phyloP scores from a whole-genome alignment of 2,113 vertebrate species.

The Nothocercus nigrocapillus region DNA sequence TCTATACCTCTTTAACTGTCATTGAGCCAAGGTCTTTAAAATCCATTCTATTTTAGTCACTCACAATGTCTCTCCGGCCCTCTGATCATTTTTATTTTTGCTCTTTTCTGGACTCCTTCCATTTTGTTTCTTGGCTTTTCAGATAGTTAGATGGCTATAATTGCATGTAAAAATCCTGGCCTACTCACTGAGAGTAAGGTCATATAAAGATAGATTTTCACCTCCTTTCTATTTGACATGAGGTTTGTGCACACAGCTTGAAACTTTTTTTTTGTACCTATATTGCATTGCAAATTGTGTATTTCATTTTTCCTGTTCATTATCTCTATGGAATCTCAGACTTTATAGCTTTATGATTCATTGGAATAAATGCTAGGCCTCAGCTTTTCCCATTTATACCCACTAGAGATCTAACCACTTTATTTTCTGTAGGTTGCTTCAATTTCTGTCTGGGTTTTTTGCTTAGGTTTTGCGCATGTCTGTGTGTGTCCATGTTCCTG shows the following conservation, averaged over 20 bases:
- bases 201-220: neutral
- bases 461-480: neutral
- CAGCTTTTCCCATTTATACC: neutral
- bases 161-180: neutral
- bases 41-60: slow-evolving; percentile 57
- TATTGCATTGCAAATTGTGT: neutral
- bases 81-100: slow-evolving; percentile 30
- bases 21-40: slow-evolving; percentile 22
- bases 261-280: neutral
- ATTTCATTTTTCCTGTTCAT: neutral
- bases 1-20: slow-evolving; percentile 47
- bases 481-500: neutral
- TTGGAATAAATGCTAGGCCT: neutral
- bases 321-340: neutral
- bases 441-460: neutral
- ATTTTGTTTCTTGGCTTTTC: neutral
- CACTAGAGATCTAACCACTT: neutral
- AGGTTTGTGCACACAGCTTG: neutral
- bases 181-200: neutral
- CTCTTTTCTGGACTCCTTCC: slow-evolving; percentile 23
- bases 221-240: neutral
- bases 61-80: neutral
- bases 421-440: neutral
- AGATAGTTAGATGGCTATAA: neutral
- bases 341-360: neutral